A percentile compares a stretch with the other conserved stretches of the same genome.
These are phyloP conservation scores for Tragelaphus oryx DNA, from an alignment of 2,797 vertebrate species.

Conservation along the genomic window DNA sequence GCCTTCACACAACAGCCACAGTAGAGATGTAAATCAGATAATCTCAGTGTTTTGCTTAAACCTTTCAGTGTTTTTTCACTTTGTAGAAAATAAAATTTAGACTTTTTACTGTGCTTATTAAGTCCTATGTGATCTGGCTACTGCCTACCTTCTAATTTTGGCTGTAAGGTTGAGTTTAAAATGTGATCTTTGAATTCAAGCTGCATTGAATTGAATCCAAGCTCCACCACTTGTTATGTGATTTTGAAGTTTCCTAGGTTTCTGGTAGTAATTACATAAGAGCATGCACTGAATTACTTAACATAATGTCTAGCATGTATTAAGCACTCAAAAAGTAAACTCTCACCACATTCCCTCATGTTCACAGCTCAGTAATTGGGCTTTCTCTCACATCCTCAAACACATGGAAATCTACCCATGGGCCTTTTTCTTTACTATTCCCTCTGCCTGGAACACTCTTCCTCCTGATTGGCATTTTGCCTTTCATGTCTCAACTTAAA, in stretches of 20 bases:
- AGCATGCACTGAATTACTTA: not conserved
- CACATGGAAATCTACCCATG: not conserved
- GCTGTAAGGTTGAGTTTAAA: constrained; percentile 12
- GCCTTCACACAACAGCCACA: not conserved
- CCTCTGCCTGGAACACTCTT: not conserved
- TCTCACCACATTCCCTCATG: not conserved
- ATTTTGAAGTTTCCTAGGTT: constrained; percentile 16
- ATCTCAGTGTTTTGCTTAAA: constrained; percentile 20
- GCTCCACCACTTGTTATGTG: not conserved
- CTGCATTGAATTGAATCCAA: constrained; percentile 9
- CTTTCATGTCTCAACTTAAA: not conserved
- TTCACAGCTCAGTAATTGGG: not conserved
- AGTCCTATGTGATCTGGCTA: not conserved
- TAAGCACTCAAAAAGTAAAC: constrained; percentile 6
- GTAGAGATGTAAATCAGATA: not conserved
- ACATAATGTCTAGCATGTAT: not conserved
- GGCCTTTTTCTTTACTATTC: not conserved
- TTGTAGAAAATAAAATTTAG: constrained; percentile 5
- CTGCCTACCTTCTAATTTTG: not conserved
- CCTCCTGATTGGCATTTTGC: not conserved
- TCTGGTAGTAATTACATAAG: not conserved
- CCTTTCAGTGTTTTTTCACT: not conserved
- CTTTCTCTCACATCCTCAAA: not conserved
- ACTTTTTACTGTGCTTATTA: not conserved
- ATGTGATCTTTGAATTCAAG: not conserved